A percentile compares a stretch with the other conserved stretches of the same genome.
These are phyloP conservation scores for Turritopsis rubra DNA, from an alignment of 30 jellyfish, hydroid and myxozoan species.

Conservation along the genomic window DNA sequence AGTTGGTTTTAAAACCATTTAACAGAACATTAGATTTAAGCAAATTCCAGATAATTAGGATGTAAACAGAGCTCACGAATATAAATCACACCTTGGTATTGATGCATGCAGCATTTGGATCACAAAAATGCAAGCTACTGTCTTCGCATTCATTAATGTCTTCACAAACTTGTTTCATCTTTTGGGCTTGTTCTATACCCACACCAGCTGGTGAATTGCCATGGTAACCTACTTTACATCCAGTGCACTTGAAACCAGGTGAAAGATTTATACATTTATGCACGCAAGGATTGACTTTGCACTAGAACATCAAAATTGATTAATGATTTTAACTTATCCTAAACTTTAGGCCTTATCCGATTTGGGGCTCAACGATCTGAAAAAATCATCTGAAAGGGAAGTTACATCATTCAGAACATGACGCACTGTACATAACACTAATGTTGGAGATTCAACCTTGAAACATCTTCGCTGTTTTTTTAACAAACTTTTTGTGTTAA, in stretches of 20 bases:
- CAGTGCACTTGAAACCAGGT: constrained; percentile 92
- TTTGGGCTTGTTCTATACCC: constrained; percentile 67
- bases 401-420: no score
- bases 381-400: no score
- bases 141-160: constrained; percentile 82
- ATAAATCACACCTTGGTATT: constrained; percentile 64
- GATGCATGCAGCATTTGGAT: constrained; percentile 70
- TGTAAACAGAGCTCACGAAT: no score
- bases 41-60: no score
- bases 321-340: no score
- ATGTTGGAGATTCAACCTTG: no score
- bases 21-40: background rate
- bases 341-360: no score
- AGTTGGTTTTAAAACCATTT: background rate
- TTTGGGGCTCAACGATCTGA: no score
- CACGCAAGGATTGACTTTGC: constrained; percentile 28
- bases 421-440: no score
- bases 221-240: constrained; percentile 86
- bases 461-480: no score
- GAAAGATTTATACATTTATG: constrained; percentile 52
- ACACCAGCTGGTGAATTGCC: constrained; percentile 95
- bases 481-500: no score
- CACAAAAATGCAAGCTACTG: constrained; percentile 52
- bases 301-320: constrained; percentile 25
- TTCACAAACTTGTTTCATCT: constrained; percentile 59